Conservation (phyloP, 2,797 vertebrate genomes). For the Poeciliopsis paucimaculata region DNA sequence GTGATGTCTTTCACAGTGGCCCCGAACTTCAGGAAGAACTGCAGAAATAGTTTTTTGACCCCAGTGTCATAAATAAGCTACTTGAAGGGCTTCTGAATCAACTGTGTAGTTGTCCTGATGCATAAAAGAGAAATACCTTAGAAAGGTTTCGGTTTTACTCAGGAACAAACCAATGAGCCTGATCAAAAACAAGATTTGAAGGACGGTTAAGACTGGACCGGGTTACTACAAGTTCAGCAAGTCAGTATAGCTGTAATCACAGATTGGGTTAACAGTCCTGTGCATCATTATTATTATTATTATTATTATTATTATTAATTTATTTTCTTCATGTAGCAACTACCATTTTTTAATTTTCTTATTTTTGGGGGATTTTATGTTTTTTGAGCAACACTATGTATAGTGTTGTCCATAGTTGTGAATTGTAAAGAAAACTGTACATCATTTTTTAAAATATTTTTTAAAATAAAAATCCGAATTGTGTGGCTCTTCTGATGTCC, state of each 20-base stretch:
- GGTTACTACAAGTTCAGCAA: slow-evolving; percentile 34
- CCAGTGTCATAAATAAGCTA: not conserved
- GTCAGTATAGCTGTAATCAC: slow-evolving; percentile 12
- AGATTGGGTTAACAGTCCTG: not conserved
- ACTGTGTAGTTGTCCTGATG: slow-evolving; percentile 44
- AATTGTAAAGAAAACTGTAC: not conserved
- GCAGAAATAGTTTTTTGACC: slow-evolving; percentile 32
- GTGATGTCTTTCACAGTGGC: slow-evolving; percentile 54
- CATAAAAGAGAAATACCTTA: slow-evolving; percentile 41
- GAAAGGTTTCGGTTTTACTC: not conserved
- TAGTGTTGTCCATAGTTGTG: not conserved
- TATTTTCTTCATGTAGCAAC: not conserved
- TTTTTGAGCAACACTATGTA: not conserved
- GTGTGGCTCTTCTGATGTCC: not conserved
- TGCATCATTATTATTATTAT: not conserved
- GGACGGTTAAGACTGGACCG: slow-evolving; percentile 18
- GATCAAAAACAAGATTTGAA: too few species aligned
- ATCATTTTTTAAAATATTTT: not conserved
- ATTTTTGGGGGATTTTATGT: not conserved
- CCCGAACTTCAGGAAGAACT: slow-evolving; percentile 29
- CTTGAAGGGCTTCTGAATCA: slow-evolving; percentile 17
- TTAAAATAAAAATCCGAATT: not conserved
- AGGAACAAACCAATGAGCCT: not conserved
- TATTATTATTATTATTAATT: not conserved
- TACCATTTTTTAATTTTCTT: not conserved